Evolutionary conservation across 1,140 invertebrate species (phyloP).

Genomic region (Cyrtorhinus lividipennis): DNA sequence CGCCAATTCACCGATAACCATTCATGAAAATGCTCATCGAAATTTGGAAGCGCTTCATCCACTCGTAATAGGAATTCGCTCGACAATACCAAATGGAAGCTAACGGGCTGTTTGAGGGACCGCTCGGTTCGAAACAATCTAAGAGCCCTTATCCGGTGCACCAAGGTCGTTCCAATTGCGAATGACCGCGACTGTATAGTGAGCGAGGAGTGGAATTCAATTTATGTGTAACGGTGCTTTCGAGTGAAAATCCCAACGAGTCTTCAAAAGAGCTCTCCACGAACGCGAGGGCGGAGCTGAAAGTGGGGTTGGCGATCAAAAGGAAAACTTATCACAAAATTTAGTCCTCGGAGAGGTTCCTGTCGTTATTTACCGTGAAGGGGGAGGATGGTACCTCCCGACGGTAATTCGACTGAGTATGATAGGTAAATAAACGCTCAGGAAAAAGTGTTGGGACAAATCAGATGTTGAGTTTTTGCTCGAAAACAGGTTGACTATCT

Average conservation of each 20-base stretch:
- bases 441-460: no score
- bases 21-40: neutral
- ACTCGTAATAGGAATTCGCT: no score
- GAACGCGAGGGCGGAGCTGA: neutral
- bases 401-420: neutral
- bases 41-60: no score
- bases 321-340: neutral
- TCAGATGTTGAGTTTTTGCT: no score
- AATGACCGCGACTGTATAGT: neutral
- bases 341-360: neutral
- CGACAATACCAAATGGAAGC: no score
- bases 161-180: neutral
- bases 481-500: no score
- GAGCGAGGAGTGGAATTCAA: no score
- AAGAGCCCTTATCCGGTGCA: neutral
- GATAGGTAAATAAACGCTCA: neutral
- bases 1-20: neutral
- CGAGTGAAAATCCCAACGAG: neutral
- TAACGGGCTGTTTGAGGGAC: no score
- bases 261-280: neutral
- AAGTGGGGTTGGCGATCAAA: neutral
- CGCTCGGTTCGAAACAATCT: neutral
- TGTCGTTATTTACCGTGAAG: neutral
- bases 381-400: neutral
- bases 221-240: neutral